A percentile compares a stretch with the other conserved stretches of the same genome.
Conservation (phyloP, 2,113 vertebrate species). For the Nibea albiflora region DNA sequence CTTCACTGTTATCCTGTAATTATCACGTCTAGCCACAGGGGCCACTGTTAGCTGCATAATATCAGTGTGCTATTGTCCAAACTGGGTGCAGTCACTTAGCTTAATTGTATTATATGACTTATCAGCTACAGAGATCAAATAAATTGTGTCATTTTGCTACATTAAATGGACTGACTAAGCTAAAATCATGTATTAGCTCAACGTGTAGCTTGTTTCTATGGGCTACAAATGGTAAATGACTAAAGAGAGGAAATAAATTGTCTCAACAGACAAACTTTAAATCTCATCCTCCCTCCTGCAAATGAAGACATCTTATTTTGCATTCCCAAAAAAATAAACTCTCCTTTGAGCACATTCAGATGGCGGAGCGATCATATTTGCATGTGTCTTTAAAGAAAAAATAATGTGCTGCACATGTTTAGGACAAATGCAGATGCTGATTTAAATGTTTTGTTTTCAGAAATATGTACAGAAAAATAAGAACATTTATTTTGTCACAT, state of each 20-base stretch:
- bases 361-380: not conserved
- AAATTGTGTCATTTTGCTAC: not conserved
- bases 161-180: not conserved
- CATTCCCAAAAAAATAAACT: not conserved
- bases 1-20: not conserved
- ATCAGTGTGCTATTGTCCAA: not conserved
- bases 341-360: not conserved
- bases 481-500: slow-evolving; percentile 55
- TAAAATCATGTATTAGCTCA: not conserved
- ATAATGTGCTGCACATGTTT: not conserved
- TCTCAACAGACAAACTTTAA: not conserved
- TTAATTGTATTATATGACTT: not conserved
- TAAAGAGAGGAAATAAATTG: not conserved
- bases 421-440: not conserved
- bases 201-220: not conserved
- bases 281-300: not conserved
- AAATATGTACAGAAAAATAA: slow-evolving; percentile 49
- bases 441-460: not conserved
- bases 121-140: not conserved
- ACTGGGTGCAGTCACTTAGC: not conserved
- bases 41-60: not conserved
- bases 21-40: not conserved
- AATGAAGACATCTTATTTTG: not conserved
- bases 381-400: not conserved
- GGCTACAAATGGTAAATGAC: not conserved